Percentiles rank a stretch among this genome's conserved stretches.
Evolutionary conservation across 2,113 vertebrate species (phyloP).

Genomic region (Oenanthe melanoleuca): DNA sequence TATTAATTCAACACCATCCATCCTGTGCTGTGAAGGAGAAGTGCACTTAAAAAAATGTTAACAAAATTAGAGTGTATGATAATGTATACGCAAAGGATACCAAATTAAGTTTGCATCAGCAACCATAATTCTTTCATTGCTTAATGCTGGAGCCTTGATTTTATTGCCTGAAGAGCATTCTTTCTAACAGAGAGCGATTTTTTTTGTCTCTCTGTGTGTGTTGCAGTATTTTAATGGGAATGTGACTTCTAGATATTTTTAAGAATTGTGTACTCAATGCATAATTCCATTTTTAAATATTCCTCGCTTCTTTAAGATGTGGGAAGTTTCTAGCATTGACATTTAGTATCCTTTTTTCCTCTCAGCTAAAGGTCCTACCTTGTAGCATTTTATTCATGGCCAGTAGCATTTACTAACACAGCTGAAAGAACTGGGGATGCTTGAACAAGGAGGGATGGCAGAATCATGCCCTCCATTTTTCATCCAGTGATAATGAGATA

Average conservation of each 20-base stretch:
- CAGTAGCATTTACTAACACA: background rate
- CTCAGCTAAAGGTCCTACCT: background rate
- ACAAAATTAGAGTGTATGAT: slow-evolving; percentile 42
- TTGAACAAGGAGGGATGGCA: background rate
- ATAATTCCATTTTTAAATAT: slow-evolving; percentile 25
- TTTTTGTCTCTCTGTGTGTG: background rate
- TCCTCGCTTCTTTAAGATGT: background rate
- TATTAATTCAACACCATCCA: slow-evolving; percentile 55
- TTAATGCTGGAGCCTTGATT: slow-evolving; percentile 35
- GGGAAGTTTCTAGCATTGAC: background rate
- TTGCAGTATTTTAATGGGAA: slow-evolving; percentile 18
- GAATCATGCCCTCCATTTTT: slow-evolving; percentile 7
- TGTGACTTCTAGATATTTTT: slow-evolving; percentile 26
- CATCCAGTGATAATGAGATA: background rate
- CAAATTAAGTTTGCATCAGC: slow-evolving; percentile 53
- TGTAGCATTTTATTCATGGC: background rate
- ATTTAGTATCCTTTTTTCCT: background rate
- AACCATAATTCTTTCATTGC: slow-evolving; percentile 39
- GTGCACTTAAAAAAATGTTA: slow-evolving; percentile 47
- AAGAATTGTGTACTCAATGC: slow-evolving; percentile 19
- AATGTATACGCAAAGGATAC: slow-evolving; percentile 24
- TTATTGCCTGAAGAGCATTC: slow-evolving; percentile 20
- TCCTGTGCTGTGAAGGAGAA: slow-evolving; percentile 34
- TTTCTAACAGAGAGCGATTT: background rate
- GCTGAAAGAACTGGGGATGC: background rate